Base-by-base conservation (phyloP, 2,888 invertebrate species). In the Lasius platythorax region DNA sequence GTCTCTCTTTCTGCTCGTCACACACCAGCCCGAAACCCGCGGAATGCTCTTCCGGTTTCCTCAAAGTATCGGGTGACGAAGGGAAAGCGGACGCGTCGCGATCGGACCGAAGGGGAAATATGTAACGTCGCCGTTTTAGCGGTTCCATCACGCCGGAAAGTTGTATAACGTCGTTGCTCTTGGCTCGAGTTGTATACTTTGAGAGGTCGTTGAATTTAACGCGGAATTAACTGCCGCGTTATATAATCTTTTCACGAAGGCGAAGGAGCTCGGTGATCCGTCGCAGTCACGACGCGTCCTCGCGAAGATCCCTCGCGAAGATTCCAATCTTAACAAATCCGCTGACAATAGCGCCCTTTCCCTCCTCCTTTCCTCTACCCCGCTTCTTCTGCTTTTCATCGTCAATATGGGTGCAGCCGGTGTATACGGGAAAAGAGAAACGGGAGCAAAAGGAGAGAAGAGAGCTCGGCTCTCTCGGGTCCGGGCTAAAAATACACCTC, bases 401-500 rank as follows among this genome's bases (percentile, higher is more conserved):
- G 86, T 85, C 82, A 85, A 87, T 88, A 84, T 85, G 87, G 61
- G 82, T 75, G 76, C 89, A 83, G 84, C 82, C 84, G 89, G 81
- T 79, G 61, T 46, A 84, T 68, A 79, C 58, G 70, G 43, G 85
- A 84, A 82, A 84, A 83, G 70, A 81, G 82, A 90, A 90, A 90
- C 82, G 85, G 84, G 90, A 90, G 86, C 89, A 89, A 90, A 90
- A 84, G 83, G 88, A 86, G 86, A 85, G 33, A 50, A 53, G 15
- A 53, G 15, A 67, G 75, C 75, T 64, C 81, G 72, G 46, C 76
- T 83, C 85, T 75, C 75, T 64, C 33, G 73, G 86, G 86, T 87
- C 84, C 85, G 76, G 46, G 82, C 91, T 91, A 91, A 91, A 91
- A 91, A 91, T 91, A 91, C 87, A 82, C 82, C 86, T 88, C 87